phyloP scores from a whole-genome alignment of 2,113 vertebrate genomes.

The Clarias magur region DNA sequence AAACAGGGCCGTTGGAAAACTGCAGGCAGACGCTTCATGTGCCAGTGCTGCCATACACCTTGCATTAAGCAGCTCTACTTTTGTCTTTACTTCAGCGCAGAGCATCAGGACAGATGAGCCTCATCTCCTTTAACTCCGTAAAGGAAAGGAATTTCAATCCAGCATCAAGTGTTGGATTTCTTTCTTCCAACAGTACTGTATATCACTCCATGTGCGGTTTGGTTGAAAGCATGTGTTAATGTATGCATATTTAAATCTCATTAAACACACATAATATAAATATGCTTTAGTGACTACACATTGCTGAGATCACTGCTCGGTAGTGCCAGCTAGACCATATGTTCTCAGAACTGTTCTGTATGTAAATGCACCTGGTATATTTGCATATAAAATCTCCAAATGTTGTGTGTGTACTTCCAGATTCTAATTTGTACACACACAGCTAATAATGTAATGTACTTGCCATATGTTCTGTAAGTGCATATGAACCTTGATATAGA shows the following conservation, averaged over 20 bases:
- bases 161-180: neutral
- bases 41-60: neutral
- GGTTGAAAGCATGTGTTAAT: neutral
- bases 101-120: constrained; percentile 20
- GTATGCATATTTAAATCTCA: neutral
- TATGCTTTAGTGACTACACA: neutral
- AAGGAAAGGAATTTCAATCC: neutral
- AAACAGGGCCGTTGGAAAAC: neutral
- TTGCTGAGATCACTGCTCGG: neutral
- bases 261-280: neutral
- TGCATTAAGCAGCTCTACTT: neutral
- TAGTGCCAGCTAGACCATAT: constrained; percentile 5
- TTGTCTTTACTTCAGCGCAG: constrained; percentile 7
- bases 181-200: neutral
- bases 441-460: neutral
- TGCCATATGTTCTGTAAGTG: constrained; percentile 18
- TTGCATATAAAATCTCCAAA: neutral
- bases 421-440: constrained; percentile 1
- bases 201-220: neutral
- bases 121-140: neutral
- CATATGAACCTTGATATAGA: neutral
- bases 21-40: neutral
- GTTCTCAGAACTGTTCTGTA: neutral
- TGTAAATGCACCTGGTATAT: neutral
- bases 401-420: neutral